Evolutionary conservation across 2,888 invertebrate genomes (phyloP).

Genomic region (Hedya salicella): DNA sequence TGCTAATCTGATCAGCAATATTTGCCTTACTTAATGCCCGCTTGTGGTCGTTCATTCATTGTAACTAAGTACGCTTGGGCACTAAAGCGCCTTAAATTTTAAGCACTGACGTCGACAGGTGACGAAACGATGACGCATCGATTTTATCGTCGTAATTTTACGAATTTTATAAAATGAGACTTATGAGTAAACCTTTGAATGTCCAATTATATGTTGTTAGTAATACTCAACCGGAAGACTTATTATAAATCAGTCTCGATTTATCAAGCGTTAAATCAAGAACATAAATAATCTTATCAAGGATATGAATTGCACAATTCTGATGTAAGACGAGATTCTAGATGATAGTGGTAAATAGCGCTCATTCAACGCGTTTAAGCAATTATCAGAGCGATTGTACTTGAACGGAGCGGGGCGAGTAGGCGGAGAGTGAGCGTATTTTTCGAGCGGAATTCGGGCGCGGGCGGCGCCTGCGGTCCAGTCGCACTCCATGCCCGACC

Average conservation of each 20-base stretch:
- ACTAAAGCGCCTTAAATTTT: conserved; percentile 50
- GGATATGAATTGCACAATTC: conserved; percentile 29
- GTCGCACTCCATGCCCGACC: conserved; percentile 79
- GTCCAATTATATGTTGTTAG: conserved; percentile 11
- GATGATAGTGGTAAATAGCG: conserved; percentile 36
- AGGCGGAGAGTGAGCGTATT: conserved; percentile 79
- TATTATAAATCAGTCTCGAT: background rate
- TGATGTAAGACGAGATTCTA: conserved; percentile 20
- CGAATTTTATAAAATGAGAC: too few relatives aligned
- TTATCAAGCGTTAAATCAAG: conserved; percentile 14
- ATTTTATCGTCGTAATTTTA: conserved; percentile 21
- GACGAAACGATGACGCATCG: conserved; percentile 21
- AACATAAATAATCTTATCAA: conserved; percentile 13
- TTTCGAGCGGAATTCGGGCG: conserved; percentile 70
- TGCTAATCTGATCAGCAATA: conserved; percentile 66
- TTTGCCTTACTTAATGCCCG: conserved; percentile 49
- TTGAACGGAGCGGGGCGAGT: conserved; percentile 77
- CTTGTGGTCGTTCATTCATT: conserved; percentile 76
- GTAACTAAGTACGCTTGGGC: conserved; percentile 64
- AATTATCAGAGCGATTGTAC: conserved; percentile 61
- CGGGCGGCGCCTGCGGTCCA: conserved; percentile 61
- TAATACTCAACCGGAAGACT: conserved; percentile 20
- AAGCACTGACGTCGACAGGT: background rate
- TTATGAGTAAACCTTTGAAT: conserved; percentile 1
- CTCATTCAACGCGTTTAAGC: conserved; percentile 38